These are phyloP conservation scores for Chaetodon trifasciatus DNA, from an alignment of 2,797 vertebrate species.

Conservation along the genomic window DNA sequence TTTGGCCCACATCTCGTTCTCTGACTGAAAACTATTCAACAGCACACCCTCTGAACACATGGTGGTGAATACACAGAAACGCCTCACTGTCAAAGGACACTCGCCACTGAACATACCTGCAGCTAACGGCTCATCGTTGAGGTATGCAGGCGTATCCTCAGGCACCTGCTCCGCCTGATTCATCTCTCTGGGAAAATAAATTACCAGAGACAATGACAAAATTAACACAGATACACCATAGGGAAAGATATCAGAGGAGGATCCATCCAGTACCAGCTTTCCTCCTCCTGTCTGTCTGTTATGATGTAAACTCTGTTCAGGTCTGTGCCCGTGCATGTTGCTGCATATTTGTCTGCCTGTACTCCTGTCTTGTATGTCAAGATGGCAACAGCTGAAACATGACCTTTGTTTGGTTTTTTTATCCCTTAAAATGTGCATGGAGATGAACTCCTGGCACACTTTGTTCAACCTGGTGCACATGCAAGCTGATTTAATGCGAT, in stretches of 20 bases:
- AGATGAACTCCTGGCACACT: neutral
- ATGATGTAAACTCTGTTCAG: neutral
- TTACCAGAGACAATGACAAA: conserved; percentile 8
- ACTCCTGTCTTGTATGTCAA: neutral
- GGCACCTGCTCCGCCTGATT: conserved; percentile 90
- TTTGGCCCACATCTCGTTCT: neutral
- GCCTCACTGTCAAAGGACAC: neutral
- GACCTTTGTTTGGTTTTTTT: neutral
- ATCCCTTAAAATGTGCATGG: neutral
- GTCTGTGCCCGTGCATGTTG: conserved; percentile 9
- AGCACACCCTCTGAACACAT: neutral
- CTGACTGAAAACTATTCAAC: neutral
- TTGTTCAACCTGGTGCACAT: neutral
- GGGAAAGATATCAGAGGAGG: neutral
- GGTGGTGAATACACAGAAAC: neutral
- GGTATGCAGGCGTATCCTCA: conserved; percentile 88
- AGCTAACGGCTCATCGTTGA: conserved; percentile 89
- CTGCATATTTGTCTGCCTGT: neutral
- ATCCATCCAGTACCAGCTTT: too few species aligned
- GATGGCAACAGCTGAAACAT: neutral
- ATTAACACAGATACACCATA: neutral
- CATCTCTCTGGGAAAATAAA: conserved; percentile 86
- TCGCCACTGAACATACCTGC: conserved; percentile 72
- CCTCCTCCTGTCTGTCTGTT: neutral
- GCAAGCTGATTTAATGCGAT: neutral